Base-by-base conservation (phyloP, 2,797 vertebrate genomes). In the Tarsius wallacei region DNA sequence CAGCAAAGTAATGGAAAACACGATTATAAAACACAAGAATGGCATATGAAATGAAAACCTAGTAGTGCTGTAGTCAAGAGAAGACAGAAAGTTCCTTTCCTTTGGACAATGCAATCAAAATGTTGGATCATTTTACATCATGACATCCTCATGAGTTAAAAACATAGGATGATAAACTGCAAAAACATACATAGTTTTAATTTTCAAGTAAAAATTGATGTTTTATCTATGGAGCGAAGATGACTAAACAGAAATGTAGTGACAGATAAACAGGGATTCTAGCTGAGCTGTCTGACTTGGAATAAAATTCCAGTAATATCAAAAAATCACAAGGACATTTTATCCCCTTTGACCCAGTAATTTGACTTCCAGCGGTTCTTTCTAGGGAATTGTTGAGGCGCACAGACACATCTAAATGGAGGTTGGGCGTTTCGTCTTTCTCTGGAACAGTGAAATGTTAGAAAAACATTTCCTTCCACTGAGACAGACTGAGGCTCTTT, bases 341-440 rank as follows among this genome's bases (percentile, higher is more conserved):
- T 14, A 8, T 16, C 6, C 93, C 22, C 87, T 71, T 14, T 63
- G 94, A 86, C 94, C 74, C 42, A 36, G 61, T 26, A 31, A 61
- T 17, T 78, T 33, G 1, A 53, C 78, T 66, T 86, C 83, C 42
- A 49, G 83, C 33, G n/a, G 70, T 61, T 81, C 96, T 95, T 95
- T 91, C 97, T 73, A 57, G 95, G 95, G 84, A 93, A 89, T 66
- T 55, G 55, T 71, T 11, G 93, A 68, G 74, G 74, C 42, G 0
- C 70, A 36, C 11, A 86, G 61, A 49, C 33, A 4, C 77, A 42
- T 14, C 53, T 21, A 68, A 36, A 31, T 1, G 26, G 61, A 81
- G 87, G 42, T 2, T 63, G 96, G 63, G 24, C 55, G 0, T 74
- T 82, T 33, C 16, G 13, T 84, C 57, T 80, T 84, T 61, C 59